Base-by-base conservation (phyloP, 1,140 invertebrate species). In the Octopus sinensis region DNA sequence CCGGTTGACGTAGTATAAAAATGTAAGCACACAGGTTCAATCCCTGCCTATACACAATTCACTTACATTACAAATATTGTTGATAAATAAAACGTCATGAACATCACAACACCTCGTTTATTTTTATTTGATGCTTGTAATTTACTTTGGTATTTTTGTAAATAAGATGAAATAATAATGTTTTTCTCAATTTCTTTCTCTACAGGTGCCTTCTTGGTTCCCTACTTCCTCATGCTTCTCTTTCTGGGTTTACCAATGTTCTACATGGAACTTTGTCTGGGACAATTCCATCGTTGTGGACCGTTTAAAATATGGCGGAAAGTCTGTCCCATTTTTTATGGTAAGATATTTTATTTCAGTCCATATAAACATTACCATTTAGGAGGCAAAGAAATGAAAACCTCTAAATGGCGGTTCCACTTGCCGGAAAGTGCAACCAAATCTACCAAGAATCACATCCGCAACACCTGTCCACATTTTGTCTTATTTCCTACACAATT, bases 201-300 rank as follows among this genome's bases (percentile, higher is more conserved):
- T 82, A 5, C 80, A 90, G 92, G 92, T 43, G 92, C 92, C 43
- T 93, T 93, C 85, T 85, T 91, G 30, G 89, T 92, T 53, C 92
- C 92, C 5, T 93, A 93, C 85, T 80, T 92, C 13, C 83, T 92
- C 43, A 91, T 93, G 73, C 89, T 93, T 79, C 87, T 92, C 13
- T 87, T 93, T 6, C 89, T 93, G 82, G 92, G 92, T 9, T 89
- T 91, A 71, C 91, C 91, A 1, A 84, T 91, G 56, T 92, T 92
- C 83, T 91, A 89, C 80, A 79, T 92, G 82, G 91, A 92, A 81
- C 78, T 91, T 6, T 85, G 88, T 79, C 82, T 91, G 17, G 90
- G 90, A 6, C 90, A 91, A 83, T 91, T 87, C 83, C 86, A 87
- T 23, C 88, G 87, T 53, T 82, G 82, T 53, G 85, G 85, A 30